phyloP scores from a whole-genome alignment of 2,113 vertebrate species.

The Glareola pratincola region DNA sequence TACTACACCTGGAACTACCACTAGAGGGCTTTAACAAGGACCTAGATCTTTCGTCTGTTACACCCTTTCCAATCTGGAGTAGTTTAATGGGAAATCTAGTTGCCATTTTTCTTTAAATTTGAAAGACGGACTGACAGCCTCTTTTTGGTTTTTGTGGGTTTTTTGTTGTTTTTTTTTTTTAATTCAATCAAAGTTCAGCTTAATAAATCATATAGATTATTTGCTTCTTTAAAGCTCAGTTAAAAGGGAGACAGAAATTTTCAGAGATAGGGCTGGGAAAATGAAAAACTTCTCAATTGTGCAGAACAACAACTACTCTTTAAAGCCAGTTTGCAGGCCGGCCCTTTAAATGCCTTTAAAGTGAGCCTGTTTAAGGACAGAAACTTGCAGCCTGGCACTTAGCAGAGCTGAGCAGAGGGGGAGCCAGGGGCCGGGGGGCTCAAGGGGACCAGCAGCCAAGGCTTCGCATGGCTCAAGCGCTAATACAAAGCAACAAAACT shows the following conservation, averaged over 20 bases:
- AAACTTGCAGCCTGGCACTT: neutral
- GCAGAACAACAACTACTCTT: neutral
- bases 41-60: neutral
- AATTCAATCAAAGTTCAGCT: neutral
- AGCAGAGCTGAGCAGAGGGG: neutral
- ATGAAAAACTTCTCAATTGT: neutral
- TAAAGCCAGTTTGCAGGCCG: neutral
- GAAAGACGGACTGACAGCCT: neutral
- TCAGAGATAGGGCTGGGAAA: neutral
- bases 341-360: neutral
- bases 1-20: neutral
- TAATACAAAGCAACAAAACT: neutral
- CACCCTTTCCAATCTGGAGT: neutral
- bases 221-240: neutral
- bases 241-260: neutral
- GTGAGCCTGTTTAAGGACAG: neutral
- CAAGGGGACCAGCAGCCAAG: neutral
- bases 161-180: neutral
- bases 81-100: neutral
- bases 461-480: neutral
- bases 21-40: conserved; percentile 14
- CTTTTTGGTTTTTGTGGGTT: too few species aligned
- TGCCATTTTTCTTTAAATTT: neutral
- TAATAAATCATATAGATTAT: neutral
- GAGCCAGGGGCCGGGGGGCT: accelerated